Evolutionary conservation across 2,113 vertebrate species (phyloP), one percentile per base, ranked within the genome.

Genomic region (Bambusicola thoracicus): DNA sequence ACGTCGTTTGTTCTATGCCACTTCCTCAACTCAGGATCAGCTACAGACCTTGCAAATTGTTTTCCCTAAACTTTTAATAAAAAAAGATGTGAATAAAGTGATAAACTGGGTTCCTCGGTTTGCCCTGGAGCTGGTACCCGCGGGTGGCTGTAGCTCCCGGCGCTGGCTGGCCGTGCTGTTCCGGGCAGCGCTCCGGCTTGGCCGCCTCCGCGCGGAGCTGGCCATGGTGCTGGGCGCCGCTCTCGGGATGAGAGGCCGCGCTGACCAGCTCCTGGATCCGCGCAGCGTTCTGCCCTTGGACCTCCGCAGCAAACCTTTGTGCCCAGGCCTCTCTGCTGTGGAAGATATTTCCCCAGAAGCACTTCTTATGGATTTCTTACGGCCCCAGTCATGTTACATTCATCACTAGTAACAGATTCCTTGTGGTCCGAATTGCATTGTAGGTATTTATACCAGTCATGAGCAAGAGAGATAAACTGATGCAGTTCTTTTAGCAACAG

Each of bases 381-480:
- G 24, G 63, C 21, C 63, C 11, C 40, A 13, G 19, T 41, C 21
- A 8, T 10, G 11, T 13, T 34, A 6, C 67, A 36, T 9, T 62
- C 0, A 0, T 56, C 7, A 25, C 12, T 14, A 34, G 30, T 38
- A 66, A 24, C 48, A 46, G 13, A 13, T 69, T 87, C 43, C 16
- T 58, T 73, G 43, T 22, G 18, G 17, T 36, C 13, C 18, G 53
- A 0, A 13, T 87, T 11, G 16, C 18, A 25, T 7, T 14, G 14
- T 38, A 59, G 34, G 22, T 40, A 16, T 30, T 13, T 66, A 9
- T 58, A n/a, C 11, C 24, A 8, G 55, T 15, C 10, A 24, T 0
- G 5, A 48, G 24, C 6, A 55, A 40, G n/a, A 30, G 30, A 11
- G 8, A 10, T 0, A 30, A 48, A 13, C 38, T 22, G 66, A 0